Percentiles rank a stretch among this genome's conserved stretches.
Evolutionary conservation across 2,113 vertebrate species (phyloP).

Genomic region (Phyllopteryx taeniolatus): DNA sequence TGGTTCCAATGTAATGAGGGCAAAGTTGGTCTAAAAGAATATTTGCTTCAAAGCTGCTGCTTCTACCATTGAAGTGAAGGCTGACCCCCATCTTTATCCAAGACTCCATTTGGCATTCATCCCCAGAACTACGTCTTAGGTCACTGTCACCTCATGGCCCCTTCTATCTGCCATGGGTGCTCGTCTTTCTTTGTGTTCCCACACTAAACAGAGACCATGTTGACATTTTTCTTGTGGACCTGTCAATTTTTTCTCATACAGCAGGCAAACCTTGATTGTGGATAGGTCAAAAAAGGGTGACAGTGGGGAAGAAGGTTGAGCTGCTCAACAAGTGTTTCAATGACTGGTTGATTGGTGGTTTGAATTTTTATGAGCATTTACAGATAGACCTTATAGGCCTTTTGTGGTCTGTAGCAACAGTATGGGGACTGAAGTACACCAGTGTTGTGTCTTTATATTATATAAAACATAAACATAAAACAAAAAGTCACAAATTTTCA

Average conservation of each 20-base stretch:
- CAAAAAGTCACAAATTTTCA: too few species aligned
- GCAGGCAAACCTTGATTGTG: conserved; percentile 39
- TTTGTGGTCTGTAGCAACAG: not conserved
- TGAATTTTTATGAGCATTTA: not conserved
- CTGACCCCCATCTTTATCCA: not conserved
- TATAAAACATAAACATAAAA: too few species aligned
- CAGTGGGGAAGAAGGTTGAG: not conserved
- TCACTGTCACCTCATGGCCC: conserved; percentile 17
- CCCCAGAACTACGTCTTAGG: conserved; percentile 11
- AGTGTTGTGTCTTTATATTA: not conserved
- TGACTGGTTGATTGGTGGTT: not conserved
- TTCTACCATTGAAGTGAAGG: not conserved
- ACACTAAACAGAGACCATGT: conserved; percentile 47
- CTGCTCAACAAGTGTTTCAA: not conserved
- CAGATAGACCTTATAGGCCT: not conserved
- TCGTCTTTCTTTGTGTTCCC: conserved; percentile 47
- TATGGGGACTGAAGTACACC: not conserved
- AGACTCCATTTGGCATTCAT: not conserved
- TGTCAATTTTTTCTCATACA: conserved; percentile 27
- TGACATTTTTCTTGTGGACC: conserved; percentile 37
- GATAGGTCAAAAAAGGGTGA: conserved; percentile 8
- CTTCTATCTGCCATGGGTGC: conserved; percentile 22
- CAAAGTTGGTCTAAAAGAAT: not conserved
- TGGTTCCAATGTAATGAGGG: conserved; percentile 38
- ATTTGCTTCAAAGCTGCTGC: not conserved